Conservation (phyloP, 2,113 vertebrate species). For the Centropristis striata region DNA sequence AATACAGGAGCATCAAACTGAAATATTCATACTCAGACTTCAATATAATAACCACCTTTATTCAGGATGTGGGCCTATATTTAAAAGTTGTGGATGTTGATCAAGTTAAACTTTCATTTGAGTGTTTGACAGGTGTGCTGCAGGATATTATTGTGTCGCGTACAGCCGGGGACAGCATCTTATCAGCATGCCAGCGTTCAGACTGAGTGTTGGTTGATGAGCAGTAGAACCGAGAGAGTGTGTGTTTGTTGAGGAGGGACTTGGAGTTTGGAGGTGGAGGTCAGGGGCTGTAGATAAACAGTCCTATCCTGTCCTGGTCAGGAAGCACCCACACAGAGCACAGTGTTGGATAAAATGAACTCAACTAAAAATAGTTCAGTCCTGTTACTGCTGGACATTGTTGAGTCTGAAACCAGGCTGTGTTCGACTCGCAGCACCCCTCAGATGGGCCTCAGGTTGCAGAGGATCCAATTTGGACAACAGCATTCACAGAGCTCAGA, state of each 20-base stretch:
- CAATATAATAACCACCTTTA: no score
- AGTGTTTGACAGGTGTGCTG: neutral
- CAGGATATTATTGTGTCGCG: neutral
- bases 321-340: neutral
- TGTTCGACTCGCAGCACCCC: neutral
- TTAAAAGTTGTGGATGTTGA: no score
- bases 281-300: constrained; percentile 27
- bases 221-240: neutral
- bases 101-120: no score
- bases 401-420: constrained; percentile 7
- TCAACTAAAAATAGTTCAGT: neutral
- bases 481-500: constrained; percentile 1
- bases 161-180: constrained; percentile 10
- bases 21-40: no score
- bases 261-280: constrained; percentile 2
- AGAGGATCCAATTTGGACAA: constrained; percentile 25
- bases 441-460: constrained; percentile 41
- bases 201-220: neutral
- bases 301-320: constrained; percentile 25
- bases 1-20: no score
- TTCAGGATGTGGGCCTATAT: no score
- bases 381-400: neutral
- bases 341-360: neutral
- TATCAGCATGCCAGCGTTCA: neutral
- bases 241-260: neutral